Evolutionary conservation across 2,888 invertebrate species (phyloP), one percentile per base, ranked within the genome.

Genomic region (Siphlonurus alternatus): DNA sequence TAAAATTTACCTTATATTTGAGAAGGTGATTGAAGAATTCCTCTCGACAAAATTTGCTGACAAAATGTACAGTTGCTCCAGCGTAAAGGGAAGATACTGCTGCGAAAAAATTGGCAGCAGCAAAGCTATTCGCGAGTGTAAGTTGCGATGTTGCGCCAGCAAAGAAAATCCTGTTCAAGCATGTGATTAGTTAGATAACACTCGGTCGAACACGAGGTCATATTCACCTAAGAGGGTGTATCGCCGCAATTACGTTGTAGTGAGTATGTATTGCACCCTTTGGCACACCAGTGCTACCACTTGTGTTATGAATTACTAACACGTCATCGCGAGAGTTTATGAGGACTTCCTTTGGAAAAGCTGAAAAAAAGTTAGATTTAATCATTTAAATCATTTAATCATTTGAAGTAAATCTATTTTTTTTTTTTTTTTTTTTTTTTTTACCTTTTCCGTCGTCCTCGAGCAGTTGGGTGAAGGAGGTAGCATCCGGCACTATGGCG

Each of bases 221-320:
- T 38, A 10, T 38, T 5, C 38, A 38, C 38, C 38, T 38, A 5
- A 38, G 5, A 10, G 38, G 15, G 38, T 38, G 15, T 15, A 38
- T 10, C 7, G 15, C 7, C 5, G 38, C 38, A 15, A 38, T 15
- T 38, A 5, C 38, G 38, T 38, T 38, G 59, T 20, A 61, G 18
- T 65, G 65, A 1, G 65, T 65, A 25, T 65, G 65, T 15, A 63
- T 61, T 7, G 54, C 63, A 20, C 65, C 65, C 53, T 66, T 66
- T 1, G 66, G 63, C 2, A 38, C 7, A 1, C 78, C 78, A 0
- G 78, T 78, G 0, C 78, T 79, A 18, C 79, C 79, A 65, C 76
- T 76, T 64, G 76, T 76, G 69, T 74, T 76, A 2, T 77, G 77
- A 38, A 78, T 66, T 1, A 73, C 69, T 1, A 71, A 68, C 0